Conservation (phyloP, 1,140 invertebrate genomes). For the Leguminivora glycinivorella region DNA sequence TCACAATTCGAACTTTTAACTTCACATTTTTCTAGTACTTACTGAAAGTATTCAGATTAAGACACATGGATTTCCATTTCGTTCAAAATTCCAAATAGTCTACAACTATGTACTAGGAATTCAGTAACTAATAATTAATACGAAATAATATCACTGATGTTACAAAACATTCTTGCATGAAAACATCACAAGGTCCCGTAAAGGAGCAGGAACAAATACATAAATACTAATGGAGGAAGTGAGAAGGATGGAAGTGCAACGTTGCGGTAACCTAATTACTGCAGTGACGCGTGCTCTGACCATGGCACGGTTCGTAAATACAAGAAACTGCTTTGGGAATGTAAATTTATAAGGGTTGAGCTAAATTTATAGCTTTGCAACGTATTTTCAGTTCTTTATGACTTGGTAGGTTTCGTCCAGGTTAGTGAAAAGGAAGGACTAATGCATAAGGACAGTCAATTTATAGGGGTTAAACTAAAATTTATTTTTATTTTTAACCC, state of each 20-base stretch:
- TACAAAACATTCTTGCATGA: neutral
- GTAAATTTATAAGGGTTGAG: neutral
- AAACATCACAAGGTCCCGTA: neutral
- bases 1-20: no score
- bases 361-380: neutral
- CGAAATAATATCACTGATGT: neutral
- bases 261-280: slow-evolving; percentile 16
- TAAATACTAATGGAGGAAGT: slow-evolving; percentile 7
- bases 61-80: no score
- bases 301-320: slow-evolving; percentile 13
- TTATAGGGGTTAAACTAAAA: no score
- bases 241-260: slow-evolving; percentile 12
- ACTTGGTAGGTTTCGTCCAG: no score
- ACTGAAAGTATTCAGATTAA: no score
- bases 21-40: no score
- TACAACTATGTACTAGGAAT: no score
- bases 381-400: no score
- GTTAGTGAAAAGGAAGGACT: no score
- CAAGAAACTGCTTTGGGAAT: neutral
- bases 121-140: neutral
- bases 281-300: slow-evolving; percentile 4
- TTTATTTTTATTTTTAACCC: no score
- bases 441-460: no score
- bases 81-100: no score
- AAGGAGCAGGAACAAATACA: neutral